These are phyloP conservation scores for Oeneis ivallda DNA, from an alignment of 2,888 invertebrate genomes.

Conservation along the genomic window DNA sequence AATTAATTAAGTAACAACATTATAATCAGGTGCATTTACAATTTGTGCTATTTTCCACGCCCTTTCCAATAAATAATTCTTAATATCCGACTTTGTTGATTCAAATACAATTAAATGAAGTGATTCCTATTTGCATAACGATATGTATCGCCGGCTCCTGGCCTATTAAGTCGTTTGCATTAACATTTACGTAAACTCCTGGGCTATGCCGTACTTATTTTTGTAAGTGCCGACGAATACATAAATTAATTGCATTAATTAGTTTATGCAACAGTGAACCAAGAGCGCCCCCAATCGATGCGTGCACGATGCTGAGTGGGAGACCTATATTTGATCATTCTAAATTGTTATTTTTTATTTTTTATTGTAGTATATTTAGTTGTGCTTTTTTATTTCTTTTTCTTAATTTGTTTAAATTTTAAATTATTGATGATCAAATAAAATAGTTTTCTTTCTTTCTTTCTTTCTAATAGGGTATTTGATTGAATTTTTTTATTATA, in stretches of 20 bases:
- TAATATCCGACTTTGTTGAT: background rate
- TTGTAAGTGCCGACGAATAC: constrained; percentile 32
- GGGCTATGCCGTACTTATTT: constrained; percentile 29
- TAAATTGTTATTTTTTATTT: too few relatives aligned
- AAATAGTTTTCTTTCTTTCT: too few relatives aligned
- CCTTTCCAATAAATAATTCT: constrained; percentile 2
- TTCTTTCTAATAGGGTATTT: too few relatives aligned
- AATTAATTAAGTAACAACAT: constrained; percentile 10
- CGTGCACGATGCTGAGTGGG: too few relatives aligned
- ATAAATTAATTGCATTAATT: constrained; percentile 27
- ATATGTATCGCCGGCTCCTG: constrained; percentile 19
- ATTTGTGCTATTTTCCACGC: background rate
- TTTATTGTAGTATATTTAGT: too few relatives aligned
- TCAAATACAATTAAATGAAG: constrained; percentile 25
- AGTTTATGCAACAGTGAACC: constrained; percentile 14
- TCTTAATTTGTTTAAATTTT: too few relatives aligned
- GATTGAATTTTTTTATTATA: too few relatives aligned
- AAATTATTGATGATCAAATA: too few relatives aligned
- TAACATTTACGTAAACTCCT: constrained; percentile 24
- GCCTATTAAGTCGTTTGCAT: constrained; percentile 24
- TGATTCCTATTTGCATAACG: constrained; percentile 21
- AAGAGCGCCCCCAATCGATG: too few relatives aligned
- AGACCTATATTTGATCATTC: too few relatives aligned
- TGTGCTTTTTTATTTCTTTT: too few relatives aligned
- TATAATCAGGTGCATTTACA: background rate